Evolutionary conservation across 2,797 vertebrate genomes (phyloP).

Genomic region (Semaprochilodus insignis): DNA sequence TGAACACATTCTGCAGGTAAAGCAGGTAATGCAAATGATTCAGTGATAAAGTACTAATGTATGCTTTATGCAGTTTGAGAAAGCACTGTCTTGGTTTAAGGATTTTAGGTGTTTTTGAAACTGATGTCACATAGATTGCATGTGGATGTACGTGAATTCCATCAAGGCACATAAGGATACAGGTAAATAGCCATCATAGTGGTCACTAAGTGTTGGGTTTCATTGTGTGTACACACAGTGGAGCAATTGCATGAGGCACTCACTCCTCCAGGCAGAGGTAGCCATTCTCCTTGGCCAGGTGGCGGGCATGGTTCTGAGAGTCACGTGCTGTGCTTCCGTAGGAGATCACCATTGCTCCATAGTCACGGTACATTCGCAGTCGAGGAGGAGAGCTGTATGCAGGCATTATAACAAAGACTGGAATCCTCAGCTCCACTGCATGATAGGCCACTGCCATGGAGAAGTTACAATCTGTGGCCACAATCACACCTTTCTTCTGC

Average conservation of each 20-base stretch:
- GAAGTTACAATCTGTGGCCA: slow-evolving; percentile 88
- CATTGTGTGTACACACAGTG: not conserved
- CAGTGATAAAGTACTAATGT: not conserved
- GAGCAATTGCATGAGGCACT: slow-evolving; percentile 61
- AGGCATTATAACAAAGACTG: slow-evolving; percentile 87
- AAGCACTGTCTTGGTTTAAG: not conserved
- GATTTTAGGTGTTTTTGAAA: not conserved
- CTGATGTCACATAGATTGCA: not conserved
- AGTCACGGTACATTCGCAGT: slow-evolving; percentile 85
- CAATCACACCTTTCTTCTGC: slow-evolving; percentile 91
- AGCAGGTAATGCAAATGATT: not conserved
- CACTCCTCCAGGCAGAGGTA: slow-evolving; percentile 92
- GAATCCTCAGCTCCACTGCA: slow-evolving; percentile 83
- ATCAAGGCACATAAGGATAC: not conserved
- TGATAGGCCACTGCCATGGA: slow-evolving; percentile 91
- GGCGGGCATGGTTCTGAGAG: slow-evolving; percentile 82
- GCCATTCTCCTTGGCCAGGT: slow-evolving; percentile 84
- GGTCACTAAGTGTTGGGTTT: not conserved
- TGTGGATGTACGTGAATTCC: not conserved
- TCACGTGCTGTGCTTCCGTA: slow-evolving; percentile 82
- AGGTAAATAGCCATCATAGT: not conserved
- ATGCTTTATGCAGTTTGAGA: not conserved
- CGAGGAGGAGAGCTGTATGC: slow-evolving; percentile 77
- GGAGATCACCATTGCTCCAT: slow-evolving; percentile 89
- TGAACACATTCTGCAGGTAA: slow-evolving; percentile 5